Evolutionary conservation across 2,888 invertebrate species (phyloP).

Genomic region (Zygaena filipendulae): DNA sequence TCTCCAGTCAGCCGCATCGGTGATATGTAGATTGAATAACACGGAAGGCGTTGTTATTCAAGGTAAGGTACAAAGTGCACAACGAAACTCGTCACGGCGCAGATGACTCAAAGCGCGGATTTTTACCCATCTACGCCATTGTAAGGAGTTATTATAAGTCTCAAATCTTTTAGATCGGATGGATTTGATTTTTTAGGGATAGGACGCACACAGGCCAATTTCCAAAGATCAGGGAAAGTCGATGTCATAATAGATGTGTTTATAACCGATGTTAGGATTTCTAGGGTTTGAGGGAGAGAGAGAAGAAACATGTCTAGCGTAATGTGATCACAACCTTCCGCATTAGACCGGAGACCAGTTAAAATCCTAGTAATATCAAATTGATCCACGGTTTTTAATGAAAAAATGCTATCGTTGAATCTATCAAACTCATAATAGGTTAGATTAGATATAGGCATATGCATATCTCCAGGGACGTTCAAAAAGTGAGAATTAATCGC

Average conservation of each 20-base stretch:
- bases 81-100: no score
- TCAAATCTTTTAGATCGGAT: no score
- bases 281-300: not conserved
- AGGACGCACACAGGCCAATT: not conserved
- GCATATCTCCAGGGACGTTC: not conserved
- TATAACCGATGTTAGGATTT: not conserved
- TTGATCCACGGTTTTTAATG: not conserved
- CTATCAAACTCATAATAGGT: constrained; percentile 2
- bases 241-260: not conserved
- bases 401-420: not conserved
- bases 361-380: not conserved
- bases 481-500: constrained; percentile 6
- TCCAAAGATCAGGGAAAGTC: not conserved
- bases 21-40: no score
- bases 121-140: no score
- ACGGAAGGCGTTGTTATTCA: no score
- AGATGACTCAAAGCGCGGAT: no score
- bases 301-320: not conserved
- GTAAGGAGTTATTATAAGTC: no score
- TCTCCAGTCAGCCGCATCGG: no score
- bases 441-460: not conserved
- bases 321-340: not conserved
- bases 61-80: no score
- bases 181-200: not conserved
- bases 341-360: not conserved